Conservation (phyloP, 2,113 vertebrate genomes). For the Bettongia penicillata region DNA sequence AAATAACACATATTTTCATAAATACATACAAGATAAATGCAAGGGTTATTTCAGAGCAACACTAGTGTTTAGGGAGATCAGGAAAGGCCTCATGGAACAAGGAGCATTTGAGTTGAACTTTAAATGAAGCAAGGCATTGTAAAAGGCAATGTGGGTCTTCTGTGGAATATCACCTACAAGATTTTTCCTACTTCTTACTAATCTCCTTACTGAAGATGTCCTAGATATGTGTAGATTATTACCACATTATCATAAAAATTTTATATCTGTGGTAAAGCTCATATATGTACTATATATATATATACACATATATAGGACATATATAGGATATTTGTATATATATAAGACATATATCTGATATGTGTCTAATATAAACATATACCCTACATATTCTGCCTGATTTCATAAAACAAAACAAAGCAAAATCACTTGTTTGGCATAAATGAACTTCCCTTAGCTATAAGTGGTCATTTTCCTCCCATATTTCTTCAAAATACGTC, state of each 20-base stretch:
- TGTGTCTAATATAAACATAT: no score
- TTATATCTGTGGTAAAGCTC: not conserved
- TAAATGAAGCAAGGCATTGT: not conserved
- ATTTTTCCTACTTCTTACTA: not conserved
- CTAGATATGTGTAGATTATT: not conserved
- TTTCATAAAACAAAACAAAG: not conserved
- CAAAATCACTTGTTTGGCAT: not conserved
- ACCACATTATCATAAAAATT: not conserved
- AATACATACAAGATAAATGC: not conserved
- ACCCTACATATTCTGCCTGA: not conserved
- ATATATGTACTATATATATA: not conserved
- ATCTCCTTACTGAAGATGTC: not conserved
- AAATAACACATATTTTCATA: not conserved
- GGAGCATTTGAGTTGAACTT: not conserved
- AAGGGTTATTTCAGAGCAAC: not conserved
- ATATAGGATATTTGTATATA: no score
- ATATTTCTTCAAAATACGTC: conserved; percentile 1
- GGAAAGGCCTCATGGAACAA: not conserved
- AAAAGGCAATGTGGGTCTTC: not conserved
- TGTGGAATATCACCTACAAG: not conserved
- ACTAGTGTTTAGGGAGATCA: not conserved
- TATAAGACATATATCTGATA: no score
- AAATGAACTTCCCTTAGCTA: not conserved
- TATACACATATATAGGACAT: not conserved
- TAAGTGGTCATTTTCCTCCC: not conserved